A percentile compares a stretch with the other conserved stretches of the same genome.
Evolutionary conservation across 2,113 vertebrate species (phyloP).

Genomic region (Psephotus haematonotus): DNA sequence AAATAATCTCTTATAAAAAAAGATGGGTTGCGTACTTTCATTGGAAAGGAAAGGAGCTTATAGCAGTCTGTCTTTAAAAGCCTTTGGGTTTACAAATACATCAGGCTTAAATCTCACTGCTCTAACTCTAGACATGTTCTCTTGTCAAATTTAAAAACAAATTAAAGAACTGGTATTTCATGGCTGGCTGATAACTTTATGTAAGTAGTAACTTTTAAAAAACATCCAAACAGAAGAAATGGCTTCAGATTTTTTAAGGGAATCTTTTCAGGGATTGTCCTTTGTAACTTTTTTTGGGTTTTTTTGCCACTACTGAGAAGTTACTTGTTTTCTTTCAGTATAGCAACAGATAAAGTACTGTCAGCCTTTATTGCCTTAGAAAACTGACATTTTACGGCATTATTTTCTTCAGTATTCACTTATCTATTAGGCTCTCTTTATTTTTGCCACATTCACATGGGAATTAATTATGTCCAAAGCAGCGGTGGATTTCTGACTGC

Average conservation of each 20-base stretch:
- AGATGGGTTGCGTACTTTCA: background rate
- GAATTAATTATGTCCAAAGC: background rate
- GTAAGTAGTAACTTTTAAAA: background rate
- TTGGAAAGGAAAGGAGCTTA: background rate
- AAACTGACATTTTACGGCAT: background rate
- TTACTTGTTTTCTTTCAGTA: background rate
- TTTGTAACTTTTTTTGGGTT: background rate
- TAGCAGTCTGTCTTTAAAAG: background rate
- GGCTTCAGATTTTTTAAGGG: background rate
- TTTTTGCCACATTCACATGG: background rate
- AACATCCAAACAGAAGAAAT: background rate
- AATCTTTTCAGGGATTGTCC: background rate
- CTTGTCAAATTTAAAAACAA: background rate
- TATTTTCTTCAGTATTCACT: background rate
- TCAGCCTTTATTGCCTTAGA: background rate
- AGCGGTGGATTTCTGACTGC: background rate
- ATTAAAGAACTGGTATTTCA: background rate
- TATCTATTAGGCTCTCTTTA: background rate
- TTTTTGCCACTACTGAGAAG: background rate
- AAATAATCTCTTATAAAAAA: background rate
- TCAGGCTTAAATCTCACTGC: background rate
- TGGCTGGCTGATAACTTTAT: background rate
- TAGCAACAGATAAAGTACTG: background rate
- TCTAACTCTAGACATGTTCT: background rate
- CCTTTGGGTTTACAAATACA: background rate